phyloP scores from a whole-genome alignment of 2,888 invertebrate genomes.

The Myopa testacea region DNA sequence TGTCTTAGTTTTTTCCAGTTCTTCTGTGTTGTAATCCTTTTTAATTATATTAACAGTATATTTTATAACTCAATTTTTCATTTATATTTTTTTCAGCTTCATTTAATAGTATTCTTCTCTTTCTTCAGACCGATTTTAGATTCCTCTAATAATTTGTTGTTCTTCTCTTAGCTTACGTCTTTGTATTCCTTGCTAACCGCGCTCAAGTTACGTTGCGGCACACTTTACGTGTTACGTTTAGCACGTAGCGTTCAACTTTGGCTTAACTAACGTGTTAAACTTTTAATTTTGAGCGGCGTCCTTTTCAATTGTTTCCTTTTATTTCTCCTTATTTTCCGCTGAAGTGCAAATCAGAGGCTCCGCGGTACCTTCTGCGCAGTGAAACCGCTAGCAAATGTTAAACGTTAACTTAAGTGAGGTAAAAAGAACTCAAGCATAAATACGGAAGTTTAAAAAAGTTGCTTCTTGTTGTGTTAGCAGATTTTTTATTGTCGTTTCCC shows the following conservation, averaged over 20 bases:
- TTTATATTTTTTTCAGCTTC: too few species aligned
- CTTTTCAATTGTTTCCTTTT: neutral
- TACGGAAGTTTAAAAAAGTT: constrained; percentile 10
- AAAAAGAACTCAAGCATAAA: neutral
- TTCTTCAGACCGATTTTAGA: too few species aligned
- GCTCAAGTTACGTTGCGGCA: neutral
- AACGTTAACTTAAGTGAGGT: neutral
- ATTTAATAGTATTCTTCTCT: too few species aligned
- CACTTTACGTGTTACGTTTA: constrained; percentile 22
- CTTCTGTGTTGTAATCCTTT: too few species aligned
- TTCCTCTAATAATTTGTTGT: too few species aligned
- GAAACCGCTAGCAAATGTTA: neutral
- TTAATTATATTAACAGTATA: too few species aligned
- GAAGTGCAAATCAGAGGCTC: neutral
- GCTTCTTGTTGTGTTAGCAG: neutral
- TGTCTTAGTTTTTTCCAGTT: too few species aligned
- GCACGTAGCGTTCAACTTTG: constrained; percentile 17
- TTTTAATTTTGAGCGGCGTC: constrained; percentile 16
- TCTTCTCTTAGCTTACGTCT: neutral
- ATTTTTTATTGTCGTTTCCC: neutral
- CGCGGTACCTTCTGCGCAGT: neutral
- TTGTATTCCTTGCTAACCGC: neutral
- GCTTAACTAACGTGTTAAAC: constrained; percentile 24
- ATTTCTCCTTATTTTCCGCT: neutral
- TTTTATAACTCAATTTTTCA: too few species aligned